These are phyloP conservation scores for Dynastes grantii DNA, from an alignment of 2,888 invertebrate species.

Conservation along the genomic window DNA sequence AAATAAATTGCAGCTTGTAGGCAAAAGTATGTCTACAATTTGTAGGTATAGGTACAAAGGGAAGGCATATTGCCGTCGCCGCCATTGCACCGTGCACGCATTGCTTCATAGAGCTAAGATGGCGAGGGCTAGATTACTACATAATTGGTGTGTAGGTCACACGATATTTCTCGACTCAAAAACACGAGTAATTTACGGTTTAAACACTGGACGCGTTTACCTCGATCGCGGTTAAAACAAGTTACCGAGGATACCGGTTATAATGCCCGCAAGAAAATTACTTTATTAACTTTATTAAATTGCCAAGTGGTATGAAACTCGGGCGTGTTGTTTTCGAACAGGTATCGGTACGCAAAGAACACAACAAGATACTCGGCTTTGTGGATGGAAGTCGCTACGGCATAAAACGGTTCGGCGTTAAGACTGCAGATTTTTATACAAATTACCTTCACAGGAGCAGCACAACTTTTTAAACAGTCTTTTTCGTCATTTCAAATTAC, in stretches of 20 bases:
- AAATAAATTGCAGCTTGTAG: slow-evolving; percentile 46
- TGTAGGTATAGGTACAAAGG: slow-evolving; percentile 39
- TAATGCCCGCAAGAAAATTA: slow-evolving; percentile 54
- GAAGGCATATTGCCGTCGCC: slow-evolving; percentile 39
- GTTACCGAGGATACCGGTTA: slow-evolving; percentile 52
- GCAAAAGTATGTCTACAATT: slow-evolving; percentile 45
- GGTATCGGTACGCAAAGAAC: slow-evolving; percentile 17
- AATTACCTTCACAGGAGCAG: too few species aligned
- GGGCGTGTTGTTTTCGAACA: slow-evolving; percentile 21
- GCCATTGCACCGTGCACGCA: slow-evolving; percentile 46
- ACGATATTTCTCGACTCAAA: slow-evolving; percentile 51
- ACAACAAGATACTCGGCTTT: neutral
- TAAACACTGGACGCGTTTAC: slow-evolving; percentile 49
- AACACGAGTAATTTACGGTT: slow-evolving; percentile 50
- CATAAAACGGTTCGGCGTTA: too few species aligned
- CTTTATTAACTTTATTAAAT: slow-evolving; percentile 59
- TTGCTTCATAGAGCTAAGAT: slow-evolving; percentile 53
- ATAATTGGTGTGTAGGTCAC: slow-evolving; percentile 53
- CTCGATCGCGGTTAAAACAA: slow-evolving; percentile 49
- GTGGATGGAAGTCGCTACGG: slow-evolving; percentile 11
- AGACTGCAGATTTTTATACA: too few species aligned
- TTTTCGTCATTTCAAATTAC: too few species aligned
- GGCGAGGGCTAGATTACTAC: slow-evolving; percentile 55
- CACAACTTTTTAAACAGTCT: too few species aligned
- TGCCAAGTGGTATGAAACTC: slow-evolving; percentile 45